Evolutionary conservation across 1,140 invertebrate genomes (phyloP).

Genomic region (Tetramorium alpestre): DNA sequence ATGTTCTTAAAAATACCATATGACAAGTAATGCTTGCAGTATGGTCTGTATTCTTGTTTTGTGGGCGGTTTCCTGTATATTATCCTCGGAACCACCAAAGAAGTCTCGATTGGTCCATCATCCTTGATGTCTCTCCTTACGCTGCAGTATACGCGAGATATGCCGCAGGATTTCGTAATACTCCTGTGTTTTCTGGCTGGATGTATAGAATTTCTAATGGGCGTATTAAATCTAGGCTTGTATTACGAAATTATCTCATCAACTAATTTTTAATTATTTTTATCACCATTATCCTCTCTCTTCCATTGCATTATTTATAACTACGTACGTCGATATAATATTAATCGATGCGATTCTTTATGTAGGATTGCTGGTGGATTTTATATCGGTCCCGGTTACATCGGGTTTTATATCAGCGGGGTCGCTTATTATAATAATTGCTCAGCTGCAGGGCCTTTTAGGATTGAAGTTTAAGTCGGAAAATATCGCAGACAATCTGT

Average conservation of each 20-base stretch:
- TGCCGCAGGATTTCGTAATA: constrained; percentile 91
- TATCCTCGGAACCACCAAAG: constrained; percentile 95
- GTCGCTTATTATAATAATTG: constrained; percentile 95
- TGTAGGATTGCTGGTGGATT: constrained; percentile 96
- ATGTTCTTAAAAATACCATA: neutral
- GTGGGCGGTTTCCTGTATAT: constrained; percentile 94
- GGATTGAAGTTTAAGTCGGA: constrained; percentile 90
- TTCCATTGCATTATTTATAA: neutral
- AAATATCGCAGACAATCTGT: constrained; percentile 87
- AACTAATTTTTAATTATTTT: neutral
- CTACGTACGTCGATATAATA: neutral
- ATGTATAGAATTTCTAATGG: constrained; percentile 92
- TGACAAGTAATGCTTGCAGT: constrained; percentile 84
- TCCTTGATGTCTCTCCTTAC: constrained; percentile 94
- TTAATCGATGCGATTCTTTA: constrained; percentile 34
- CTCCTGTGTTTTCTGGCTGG: constrained; percentile 92
- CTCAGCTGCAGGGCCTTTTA: constrained; percentile 94
- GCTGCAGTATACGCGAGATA: constrained; percentile 90
- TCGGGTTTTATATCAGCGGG: constrained; percentile 97
- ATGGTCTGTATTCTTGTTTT: constrained; percentile 91
- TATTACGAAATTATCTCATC: constrained; percentile 39
- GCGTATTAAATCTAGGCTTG: constrained; percentile 91
- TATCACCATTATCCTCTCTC: neutral
- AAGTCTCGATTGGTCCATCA: constrained; percentile 96
- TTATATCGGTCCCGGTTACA: constrained; percentile 96